Conservation (phyloP, 2,888 invertebrate genomes). For the Pyrrhosoma nymphula region DNA sequence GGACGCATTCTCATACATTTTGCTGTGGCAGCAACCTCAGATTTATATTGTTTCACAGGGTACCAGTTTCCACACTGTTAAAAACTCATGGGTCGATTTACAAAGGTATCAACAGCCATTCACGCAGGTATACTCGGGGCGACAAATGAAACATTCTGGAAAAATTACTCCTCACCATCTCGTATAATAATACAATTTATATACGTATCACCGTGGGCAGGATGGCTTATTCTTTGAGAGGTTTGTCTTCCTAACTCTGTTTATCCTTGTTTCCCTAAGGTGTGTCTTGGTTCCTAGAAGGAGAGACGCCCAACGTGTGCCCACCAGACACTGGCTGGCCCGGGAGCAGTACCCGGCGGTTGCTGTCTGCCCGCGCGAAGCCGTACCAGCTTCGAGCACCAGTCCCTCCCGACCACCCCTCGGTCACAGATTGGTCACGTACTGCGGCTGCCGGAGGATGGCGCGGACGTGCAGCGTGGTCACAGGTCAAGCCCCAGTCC, state of each 20-base stretch:
- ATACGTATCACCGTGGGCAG: conserved; percentile 62
- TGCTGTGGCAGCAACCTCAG: neutral
- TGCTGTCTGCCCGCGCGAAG: conserved; percentile 2
- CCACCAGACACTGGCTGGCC: neutral
- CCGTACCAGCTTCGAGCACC: neutral
- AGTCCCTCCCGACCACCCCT: neutral
- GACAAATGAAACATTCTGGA: conserved; percentile 47
- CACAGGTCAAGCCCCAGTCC: conserved; percentile 63
- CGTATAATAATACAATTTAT: conserved; percentile 40
- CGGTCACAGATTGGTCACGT: conserved; percentile 58
- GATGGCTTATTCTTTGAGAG: conserved; percentile 42
- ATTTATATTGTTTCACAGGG: neutral
- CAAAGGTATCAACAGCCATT: conserved; percentile 50
- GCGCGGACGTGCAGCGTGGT: conserved; percentile 48
- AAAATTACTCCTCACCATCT: conserved; percentile 38
- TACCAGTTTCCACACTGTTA: conserved; percentile 15
- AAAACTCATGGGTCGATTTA: conserved; percentile 52
- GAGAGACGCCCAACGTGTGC: neutral
- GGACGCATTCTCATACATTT: conserved; percentile 7
- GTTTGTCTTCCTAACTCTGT: neutral
- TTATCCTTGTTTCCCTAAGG: conserved; percentile 37
- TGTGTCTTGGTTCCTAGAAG: conserved; percentile 20
- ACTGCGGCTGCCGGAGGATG: conserved; percentile 63
- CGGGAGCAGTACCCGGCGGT: neutral
- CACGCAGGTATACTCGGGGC: conserved; percentile 25